Percentiles rank a stretch among this genome's conserved stretches.
Conservation (phyloP, 2,113 vertebrate species). For the Leucopsar rothschildi region DNA sequence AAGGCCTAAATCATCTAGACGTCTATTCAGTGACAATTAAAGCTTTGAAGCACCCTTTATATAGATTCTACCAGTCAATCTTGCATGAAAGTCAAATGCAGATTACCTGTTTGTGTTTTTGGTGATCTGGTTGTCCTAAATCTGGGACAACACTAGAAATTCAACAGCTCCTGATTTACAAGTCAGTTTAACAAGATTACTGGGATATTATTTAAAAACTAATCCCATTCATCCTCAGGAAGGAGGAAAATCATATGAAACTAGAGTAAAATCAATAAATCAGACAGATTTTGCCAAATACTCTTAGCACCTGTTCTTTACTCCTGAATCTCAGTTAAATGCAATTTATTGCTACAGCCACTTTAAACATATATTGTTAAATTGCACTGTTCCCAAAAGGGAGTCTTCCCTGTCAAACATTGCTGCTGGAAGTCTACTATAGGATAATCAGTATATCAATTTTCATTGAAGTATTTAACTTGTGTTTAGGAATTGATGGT, state of each 20-base stretch:
- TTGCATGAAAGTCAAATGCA: slow-evolving; percentile 22
- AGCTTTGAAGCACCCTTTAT: neutral
- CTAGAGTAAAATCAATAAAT: neutral
- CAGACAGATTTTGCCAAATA: neutral
- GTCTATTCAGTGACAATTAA: neutral
- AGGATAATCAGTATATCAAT: neutral
- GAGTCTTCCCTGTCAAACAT: neutral
- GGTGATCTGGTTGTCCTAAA: neutral
- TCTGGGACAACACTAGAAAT: neutral
- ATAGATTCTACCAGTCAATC: neutral
- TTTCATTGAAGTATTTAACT: neutral
- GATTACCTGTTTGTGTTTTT: neutral
- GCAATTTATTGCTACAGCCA: neutral
- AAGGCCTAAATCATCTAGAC: neutral
- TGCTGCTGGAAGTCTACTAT: neutral
- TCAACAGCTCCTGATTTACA: neutral
- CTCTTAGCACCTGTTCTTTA: neutral
- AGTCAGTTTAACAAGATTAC: neutral
- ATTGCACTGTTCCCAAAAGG: neutral
- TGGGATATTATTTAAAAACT: neutral
- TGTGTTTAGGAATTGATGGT: neutral
- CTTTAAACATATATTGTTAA: neutral
- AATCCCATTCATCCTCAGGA: neutral
- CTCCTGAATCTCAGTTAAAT: neutral
- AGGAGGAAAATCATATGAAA: neutral